Evolutionary conservation across 2,797 vertebrate species (phyloP).

Genomic region (Adelosebastes latens): DNA sequence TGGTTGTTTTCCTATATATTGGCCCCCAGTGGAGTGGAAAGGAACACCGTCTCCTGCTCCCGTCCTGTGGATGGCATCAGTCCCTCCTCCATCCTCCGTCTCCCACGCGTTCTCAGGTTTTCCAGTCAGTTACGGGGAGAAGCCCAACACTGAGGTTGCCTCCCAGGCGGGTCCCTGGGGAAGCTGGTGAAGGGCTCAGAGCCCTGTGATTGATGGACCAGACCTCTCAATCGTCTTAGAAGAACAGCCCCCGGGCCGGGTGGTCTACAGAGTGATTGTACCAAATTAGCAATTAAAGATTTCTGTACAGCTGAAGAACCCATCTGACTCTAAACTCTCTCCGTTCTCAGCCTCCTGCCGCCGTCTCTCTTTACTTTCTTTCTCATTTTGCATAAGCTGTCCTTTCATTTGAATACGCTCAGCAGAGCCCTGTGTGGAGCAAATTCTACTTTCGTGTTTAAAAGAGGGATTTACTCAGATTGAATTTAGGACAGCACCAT

Average conservation of each 20-base stretch:
- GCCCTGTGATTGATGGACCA: slow-evolving; percentile 70
- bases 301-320: slow-evolving; percentile 57
- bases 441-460: slow-evolving; percentile 33
- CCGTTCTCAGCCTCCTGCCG: slow-evolving; percentile 38
- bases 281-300: slow-evolving; percentile 74
- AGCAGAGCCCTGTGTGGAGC: slow-evolving; percentile 18
- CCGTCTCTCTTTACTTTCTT: slow-evolving; percentile 27
- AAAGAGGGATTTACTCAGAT: slow-evolving; percentile 51
- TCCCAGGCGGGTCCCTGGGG: slow-evolving; percentile 47
- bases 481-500: slow-evolving; percentile 22
- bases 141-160: slow-evolving; percentile 49
- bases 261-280: slow-evolving; percentile 67
- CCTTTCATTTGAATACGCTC: slow-evolving; percentile 53
- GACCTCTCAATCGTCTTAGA: slow-evolving; percentile 41
- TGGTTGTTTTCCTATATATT: slow-evolving; percentile 51
- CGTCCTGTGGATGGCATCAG: slow-evolving; percentile 41
- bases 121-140: slow-evolving; percentile 39
- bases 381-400: slow-evolving; percentile 67
- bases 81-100: slow-evolving; percentile 38
- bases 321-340: slow-evolving; percentile 35
- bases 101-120: slow-evolving; percentile 48
- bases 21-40: slow-evolving; percentile 45
- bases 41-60: slow-evolving; percentile 41
- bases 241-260: slow-evolving; percentile 47
- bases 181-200: slow-evolving; percentile 56